phyloP scores from a whole-genome alignment of 2,888 invertebrate genomes.

The Bellardia pandia region DNA sequence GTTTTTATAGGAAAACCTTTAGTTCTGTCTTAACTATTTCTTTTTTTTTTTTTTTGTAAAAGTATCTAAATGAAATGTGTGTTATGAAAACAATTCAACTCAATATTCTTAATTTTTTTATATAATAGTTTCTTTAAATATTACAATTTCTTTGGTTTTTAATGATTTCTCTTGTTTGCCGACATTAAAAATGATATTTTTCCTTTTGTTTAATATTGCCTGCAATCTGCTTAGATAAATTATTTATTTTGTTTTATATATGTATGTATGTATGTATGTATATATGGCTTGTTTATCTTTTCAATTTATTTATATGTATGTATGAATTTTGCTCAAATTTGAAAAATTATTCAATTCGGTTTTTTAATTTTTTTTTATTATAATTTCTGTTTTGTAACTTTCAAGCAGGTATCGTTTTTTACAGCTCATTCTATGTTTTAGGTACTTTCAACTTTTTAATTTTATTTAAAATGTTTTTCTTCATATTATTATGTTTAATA shows the following conservation, averaged over 20 bases:
- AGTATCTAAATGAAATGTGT: not conserved
- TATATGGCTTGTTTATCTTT: conserved; percentile 22
- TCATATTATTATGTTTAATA: conserved; percentile 41
- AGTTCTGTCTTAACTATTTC: conserved; percentile 6
- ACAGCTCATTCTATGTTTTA: conserved; percentile 83
- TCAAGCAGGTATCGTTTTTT: conserved; percentile 84
- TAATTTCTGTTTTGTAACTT: conserved; percentile 71
- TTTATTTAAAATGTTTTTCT: conserved; percentile 70
- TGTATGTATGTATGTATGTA: not conserved
- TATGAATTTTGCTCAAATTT: conserved; percentile 43
- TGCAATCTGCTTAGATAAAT: not conserved
- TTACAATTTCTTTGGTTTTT: conserved; percentile 20
- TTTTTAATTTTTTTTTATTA: conserved; percentile 64
- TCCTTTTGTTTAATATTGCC: not conserved
- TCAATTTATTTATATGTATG: not conserved
- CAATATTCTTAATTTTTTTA: conserved; percentile 15
- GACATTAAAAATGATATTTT: conserved; percentile 70
- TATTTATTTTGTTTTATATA: not conserved
- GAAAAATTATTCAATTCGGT: conserved; percentile 38
- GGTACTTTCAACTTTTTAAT: conserved; percentile 79
- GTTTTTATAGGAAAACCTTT: conserved; percentile 66
- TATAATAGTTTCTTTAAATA: not conserved
- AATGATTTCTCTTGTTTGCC: conserved; percentile 10
- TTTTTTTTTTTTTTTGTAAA: conserved; percentile 1
- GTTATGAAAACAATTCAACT: not conserved